Base-by-base conservation (phyloP, 1,140 invertebrate genomes). In the Ditylenchus dipsaci region DNA sequence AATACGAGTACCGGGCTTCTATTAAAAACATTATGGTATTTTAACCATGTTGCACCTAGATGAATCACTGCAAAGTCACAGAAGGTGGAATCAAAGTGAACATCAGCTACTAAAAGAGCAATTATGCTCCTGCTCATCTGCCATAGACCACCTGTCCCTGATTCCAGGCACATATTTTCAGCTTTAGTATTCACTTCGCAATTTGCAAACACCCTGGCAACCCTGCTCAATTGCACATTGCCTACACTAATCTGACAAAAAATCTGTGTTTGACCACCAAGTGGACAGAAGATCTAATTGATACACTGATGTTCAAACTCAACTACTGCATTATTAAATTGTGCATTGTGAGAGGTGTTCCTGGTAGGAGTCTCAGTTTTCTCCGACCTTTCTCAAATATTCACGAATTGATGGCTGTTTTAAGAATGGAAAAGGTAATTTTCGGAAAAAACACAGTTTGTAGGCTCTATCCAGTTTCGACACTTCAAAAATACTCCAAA, bases 201-300 rank as follows among this genome's bases (percentile, higher is more conserved):
- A 49, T 62, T 68, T 13, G 23, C 33, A 11, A n/a, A 65, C 27
- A 23, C 60, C 19, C 59, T 68, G n/a, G 23, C 67, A 8, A 30
- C 19, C n/a, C 27, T 68, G 23, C 67, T 68, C 33, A 15, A 68
- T 27, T 68, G 42, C 42, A 42, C 38, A 21, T 53, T 68, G 21
- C 67, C 38, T 68, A 68, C 45, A 29, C 19, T n/a, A 15, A 26
- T 21, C 42, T 68, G 42, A n/a, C 59, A 3, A 61, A 38, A 47
- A 42, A 56, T 49, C 53, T 68, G 26, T 21, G 38, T 27, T 42
- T 68, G 58, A 19, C 17, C 30, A 56, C 19, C 5, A 21, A 42
- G 30, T 29, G n/a, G 5, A 15, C 67, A n/a, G 21, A 33, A 8
- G 67, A 68, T n/a, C 26, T 38, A 27, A 47, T 30, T 1, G 60